Evolutionary conservation across 1,140 invertebrate genomes (phyloP).

Genomic region (Sitodiplosis mosellana): DNA sequence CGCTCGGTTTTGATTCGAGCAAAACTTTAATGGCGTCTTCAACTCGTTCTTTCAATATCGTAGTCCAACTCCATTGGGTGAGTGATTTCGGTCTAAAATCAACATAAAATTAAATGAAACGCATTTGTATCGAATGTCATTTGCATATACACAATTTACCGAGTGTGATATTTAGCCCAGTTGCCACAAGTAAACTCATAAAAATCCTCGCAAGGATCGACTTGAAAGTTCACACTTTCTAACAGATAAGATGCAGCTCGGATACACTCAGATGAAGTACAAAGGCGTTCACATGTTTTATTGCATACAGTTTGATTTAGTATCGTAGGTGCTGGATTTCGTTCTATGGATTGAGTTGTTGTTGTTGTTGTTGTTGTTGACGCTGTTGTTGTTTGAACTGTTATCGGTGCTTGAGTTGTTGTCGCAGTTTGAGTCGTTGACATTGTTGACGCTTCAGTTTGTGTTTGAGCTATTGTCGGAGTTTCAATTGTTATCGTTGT

Average conservation of each 20-base stretch:
- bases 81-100: slow-evolving; percentile 29
- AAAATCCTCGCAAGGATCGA: slow-evolving; percentile 44
- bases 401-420: no score
- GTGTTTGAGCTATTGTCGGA: no score
- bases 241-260: slow-evolving; percentile 39
- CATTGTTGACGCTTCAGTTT: no score
- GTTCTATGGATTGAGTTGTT: no score
- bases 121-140: background rate
- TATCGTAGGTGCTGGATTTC: no score
- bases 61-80: slow-evolving; percentile 47
- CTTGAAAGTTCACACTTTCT: slow-evolving; percentile 35
- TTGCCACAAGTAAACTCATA: slow-evolving; percentile 46
- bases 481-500: no score
- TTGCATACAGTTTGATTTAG: no score
- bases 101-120: background rate
- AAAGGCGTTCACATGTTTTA: no score
- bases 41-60: slow-evolving; percentile 35
- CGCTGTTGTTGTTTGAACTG: no score
- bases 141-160: slow-evolving; percentile 1
- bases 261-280: no score
- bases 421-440: no score
- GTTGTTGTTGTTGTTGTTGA: no score
- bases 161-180: slow-evolving; percentile 47
- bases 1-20: slow-evolving; percentile 29
- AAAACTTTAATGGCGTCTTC: slow-evolving; percentile 34